Base-by-base conservation (phyloP, 2,113 vertebrate species). In the Rhizomys pruinosus region DNA sequence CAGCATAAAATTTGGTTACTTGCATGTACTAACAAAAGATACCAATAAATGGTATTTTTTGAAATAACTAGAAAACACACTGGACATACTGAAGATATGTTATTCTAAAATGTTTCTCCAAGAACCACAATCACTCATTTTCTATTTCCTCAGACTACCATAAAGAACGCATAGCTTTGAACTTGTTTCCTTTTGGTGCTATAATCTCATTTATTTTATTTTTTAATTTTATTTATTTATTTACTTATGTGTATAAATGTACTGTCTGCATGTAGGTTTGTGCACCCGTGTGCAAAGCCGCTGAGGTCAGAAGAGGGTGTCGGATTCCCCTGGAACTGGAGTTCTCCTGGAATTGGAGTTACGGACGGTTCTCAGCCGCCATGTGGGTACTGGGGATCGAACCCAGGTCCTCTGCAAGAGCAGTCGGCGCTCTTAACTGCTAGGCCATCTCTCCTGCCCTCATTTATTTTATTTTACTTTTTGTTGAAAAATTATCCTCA, bases 381-480 rank as follows among this genome's bases (percentile, higher is more conserved):
- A n/a, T n/a, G n/a, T n/a, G n/a, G n/a, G n/a, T n/a, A n/a, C n/a
- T n/a, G n/a, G n/a, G n/a, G n/a, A n/a, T n/a, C n/a, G n/a, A n/a
- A n/a, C n/a, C n/a, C n/a, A n/a, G n/a, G n/a, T n/a, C n/a, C n/a
- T n/a, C n/a, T n/a, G n/a, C n/a, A n/a, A n/a, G n/a, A n/a, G n/a
- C n/a, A n/a, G n/a, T n/a, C n/a, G n/a, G n/a, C n/a, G n/a, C n/a
- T n/a, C n/a, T n/a, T n/a, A n/a, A n/a, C n/a, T n/a, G n/a, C n/a
- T n/a, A n/a, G n/a, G n/a, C n/a, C n/a, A n/a, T n/a, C n/a, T n/a
- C n/a, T n/a, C n/a, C n/a, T n/a, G n/a, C n/a, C n/a, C 7, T 73
- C 2, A 85, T 94, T 74, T 52, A 15, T 63, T 90, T 85, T 61
- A 61, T 4, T 80, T 94, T 80, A 72, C 12, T 27, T 69, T 93